Base-by-base conservation (phyloP, 2,113 vertebrate species). In the Cnemophilus loriae region DNA sequence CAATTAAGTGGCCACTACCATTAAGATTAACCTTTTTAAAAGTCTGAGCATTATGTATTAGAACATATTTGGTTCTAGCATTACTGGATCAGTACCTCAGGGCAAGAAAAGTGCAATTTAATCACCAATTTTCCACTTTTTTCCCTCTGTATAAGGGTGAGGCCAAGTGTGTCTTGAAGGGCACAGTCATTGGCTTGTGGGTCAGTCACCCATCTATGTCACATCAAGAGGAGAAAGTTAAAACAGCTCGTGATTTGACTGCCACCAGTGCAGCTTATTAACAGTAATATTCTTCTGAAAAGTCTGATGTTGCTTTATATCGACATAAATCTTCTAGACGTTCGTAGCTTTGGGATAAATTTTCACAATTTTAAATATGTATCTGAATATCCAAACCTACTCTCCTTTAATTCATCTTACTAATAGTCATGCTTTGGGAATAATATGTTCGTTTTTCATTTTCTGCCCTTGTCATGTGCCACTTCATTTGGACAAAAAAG, bases 1-100 rank as follows among this genome's bases (percentile, higher is more conserved):
- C 96, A 96, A 97, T 97, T 98, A 95, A 95, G 32, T 97, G 84
- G 84, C 79, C 64, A 80, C 75, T 90, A 50, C 84, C 61, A 84
- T 96, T 95, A 96, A 50, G 87, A 96, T 97, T 97, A 97, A 98
- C 96, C 95, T 97, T 98, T 97, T 88, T 42, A 92, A 95, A 88
- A 93, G 68, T 84, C 78, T 89, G 57, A 84, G 10, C 49, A 64
- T 92, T 88, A 86, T 96, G 70, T 95, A 79, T 95, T 82, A 87
- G 55, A 95, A 94, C 64, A 75, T 52, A 65, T 69, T 87, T 93
- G 42, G 30, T 73, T 73, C 81, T 64, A 33, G n/a, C 7, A 46
- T 73, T 74, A 59, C 55, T 88, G 39, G 78, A 63, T 74, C 75
- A 63, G 78, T 90, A 84, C 52, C 63, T 80, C 71, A 46, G 39